Base-by-base conservation (phyloP, 1,140 invertebrate species). In the Pinna nobilis region DNA sequence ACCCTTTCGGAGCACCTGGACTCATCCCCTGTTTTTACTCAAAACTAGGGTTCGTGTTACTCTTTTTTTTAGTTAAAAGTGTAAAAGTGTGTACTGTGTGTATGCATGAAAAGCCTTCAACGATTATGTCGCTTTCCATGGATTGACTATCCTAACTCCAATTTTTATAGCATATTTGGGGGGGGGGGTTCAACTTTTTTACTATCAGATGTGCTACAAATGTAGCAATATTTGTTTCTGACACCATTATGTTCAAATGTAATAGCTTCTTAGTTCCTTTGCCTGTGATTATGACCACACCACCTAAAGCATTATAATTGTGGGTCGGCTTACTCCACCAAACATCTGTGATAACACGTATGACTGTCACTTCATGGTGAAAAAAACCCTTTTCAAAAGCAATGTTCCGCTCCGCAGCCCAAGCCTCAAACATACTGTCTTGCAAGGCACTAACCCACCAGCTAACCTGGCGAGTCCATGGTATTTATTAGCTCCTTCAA, bases 141-240 rank as follows among this genome's bases (percentile, higher is more conserved):
- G 53, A n/a, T 30, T 69, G 66, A 15, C 53, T 59, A 20, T 33
- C 32, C 35, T 59, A 25, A 59, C 30, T 33, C 66, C 66, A 69
- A 39, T 69, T 57, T 59, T 69, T 69, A 35, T 30, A 69, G 25
- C 66, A 69, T 1, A 25, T 23, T 13, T 66, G 70, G 20, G 35
- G 9, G 28, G 4, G 32, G 3, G 13, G 4, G 11, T 63, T 30
- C 1, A 37, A 25, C n/a, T 59, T n/a, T n/a, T n/a, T n/a, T n/a
- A n/a, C n/a, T n/a, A n/a, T n/a, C n/a, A n/a, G n/a, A 63, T 23
- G 33, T 50, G 3, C 63, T 67, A 68, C 88, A 89, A 30, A 83
- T 75, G 2, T 67, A 66, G 50, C 88, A 90, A 74, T 82, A 87
- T 76, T 88, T 89, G 53, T 88, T 89, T 64, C 84, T 74, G 0